phyloP scores from a whole-genome alignment of 2,113 vertebrate species.

The Nematolebias whitei region DNA sequence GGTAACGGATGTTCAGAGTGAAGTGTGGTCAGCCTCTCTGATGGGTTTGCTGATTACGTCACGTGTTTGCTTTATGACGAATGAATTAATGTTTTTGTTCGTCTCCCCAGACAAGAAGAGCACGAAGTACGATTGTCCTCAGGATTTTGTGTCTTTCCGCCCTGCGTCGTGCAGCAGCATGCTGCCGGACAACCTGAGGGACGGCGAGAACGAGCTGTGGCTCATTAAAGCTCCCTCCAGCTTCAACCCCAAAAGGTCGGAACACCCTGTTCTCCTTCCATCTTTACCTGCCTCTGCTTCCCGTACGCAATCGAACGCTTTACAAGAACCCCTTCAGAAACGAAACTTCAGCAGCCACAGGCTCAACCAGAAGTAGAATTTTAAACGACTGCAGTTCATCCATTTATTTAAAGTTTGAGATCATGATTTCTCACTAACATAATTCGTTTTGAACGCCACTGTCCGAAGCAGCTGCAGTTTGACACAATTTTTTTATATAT shows the following conservation, averaged over 20 bases:
- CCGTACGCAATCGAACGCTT: neutral
- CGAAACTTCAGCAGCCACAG: no score
- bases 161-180: constrained; percentile 66
- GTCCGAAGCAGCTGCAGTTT: no score
- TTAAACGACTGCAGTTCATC: no score
- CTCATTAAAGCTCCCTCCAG: constrained; percentile 79
- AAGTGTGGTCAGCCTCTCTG: no score
- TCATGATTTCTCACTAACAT: no score
- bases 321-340: neutral
- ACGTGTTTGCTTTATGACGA: neutral
- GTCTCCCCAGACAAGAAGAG: constrained; percentile 41
- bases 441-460: no score
- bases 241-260: constrained; percentile 75
- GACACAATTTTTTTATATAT: no score
- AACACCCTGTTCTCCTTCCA: neutral
- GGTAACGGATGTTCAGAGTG: no score
- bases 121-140: constrained; percentile 69
- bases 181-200: constrained; percentile 31
- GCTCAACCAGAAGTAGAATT: no score
- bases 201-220: constrained; percentile 72
- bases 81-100: neutral
- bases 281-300: neutral
- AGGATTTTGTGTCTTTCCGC: constrained; percentile 71
- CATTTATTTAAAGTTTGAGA: no score
- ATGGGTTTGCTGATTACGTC: no score